Evolutionary conservation across 2,888 invertebrate genomes (phyloP), one percentile per base, ranked within the genome.

Genomic region (Emmelina monodactyla): DNA sequence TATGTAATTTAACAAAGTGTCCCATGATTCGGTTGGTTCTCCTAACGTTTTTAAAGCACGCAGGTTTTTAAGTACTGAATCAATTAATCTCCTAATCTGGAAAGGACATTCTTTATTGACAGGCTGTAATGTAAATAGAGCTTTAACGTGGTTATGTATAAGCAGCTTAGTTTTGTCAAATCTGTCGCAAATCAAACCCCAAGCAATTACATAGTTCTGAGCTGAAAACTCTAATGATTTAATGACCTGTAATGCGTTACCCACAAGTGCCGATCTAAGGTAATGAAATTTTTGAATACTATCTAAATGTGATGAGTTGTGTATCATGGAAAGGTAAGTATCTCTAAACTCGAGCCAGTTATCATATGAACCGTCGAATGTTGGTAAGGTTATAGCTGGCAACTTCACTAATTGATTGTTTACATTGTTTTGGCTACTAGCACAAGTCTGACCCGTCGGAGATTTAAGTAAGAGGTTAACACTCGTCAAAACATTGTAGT

Each of bases 251-350:
- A 33, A 12, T n/a, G 43, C 40, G 29, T 28, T 37, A 3, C 43
- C 43, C 7, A 15, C 37, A 11, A 43, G 29, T 13, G 36, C 32
- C 3, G 40, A 37, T 7, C 37, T 32, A 12, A 43, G 29, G 22
- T 43, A 43, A 32, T 43, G 41, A 34, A 40, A 43, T 16, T 39
- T 43, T 31, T 40, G 35, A 16, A 40, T 37, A 16, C 37, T 16
- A 10, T 32, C 32, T 13, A 39, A 29, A 5, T 28, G 16, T 28
- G 19, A 22, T 11, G 12, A 22, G 22, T 32, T 36, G 31, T 41
- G 38, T 30, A 40, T 38, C 11, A 40, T n/a, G 2, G 40, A 40
- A 11, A 36, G 10, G 31, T 32, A 39, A 12, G 33, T 34, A n/a
- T 40, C 40, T 2, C 33, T 34, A 31, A 37, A 40, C 15, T 37